phyloP scores from a whole-genome alignment of 2,113 vertebrate genomes.

The Lynx canadensis region DNA sequence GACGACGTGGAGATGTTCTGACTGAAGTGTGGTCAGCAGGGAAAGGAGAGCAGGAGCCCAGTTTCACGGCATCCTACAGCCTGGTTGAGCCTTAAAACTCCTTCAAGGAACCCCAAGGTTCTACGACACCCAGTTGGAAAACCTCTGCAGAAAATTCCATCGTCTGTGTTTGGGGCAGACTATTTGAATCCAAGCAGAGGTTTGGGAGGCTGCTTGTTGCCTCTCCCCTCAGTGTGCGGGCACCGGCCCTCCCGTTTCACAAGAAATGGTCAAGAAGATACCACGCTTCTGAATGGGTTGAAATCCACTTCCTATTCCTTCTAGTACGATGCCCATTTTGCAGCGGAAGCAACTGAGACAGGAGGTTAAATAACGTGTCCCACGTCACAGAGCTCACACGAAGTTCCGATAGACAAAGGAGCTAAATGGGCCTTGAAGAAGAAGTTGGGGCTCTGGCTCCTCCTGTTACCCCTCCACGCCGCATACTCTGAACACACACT shows the following conservation, averaged over 20 bases:
- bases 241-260: background rate
- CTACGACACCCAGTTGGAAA: background rate
- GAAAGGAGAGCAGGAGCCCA: background rate
- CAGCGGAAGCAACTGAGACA: background rate
- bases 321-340: background rate
- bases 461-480: background rate
- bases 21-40: background rate
- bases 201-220: background rate
- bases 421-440: background rate
- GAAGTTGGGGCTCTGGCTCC: background rate
- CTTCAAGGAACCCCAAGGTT: background rate
- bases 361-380: background rate
- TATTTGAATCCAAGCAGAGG: background rate
- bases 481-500: background rate
- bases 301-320: background rate
- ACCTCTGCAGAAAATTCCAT: background rate
- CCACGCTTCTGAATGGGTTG: background rate
- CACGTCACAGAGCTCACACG: background rate
- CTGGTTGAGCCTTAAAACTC: background rate
- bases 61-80: fast-evolving
- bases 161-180: background rate
- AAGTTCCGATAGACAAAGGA: background rate
- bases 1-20: background rate
- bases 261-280: background rate
- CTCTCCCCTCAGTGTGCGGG: background rate